These are phyloP conservation scores for Drosophila tropicalis DNA, from an alignment of 1,140 invertebrate species.

Conservation along the genomic window DNA sequence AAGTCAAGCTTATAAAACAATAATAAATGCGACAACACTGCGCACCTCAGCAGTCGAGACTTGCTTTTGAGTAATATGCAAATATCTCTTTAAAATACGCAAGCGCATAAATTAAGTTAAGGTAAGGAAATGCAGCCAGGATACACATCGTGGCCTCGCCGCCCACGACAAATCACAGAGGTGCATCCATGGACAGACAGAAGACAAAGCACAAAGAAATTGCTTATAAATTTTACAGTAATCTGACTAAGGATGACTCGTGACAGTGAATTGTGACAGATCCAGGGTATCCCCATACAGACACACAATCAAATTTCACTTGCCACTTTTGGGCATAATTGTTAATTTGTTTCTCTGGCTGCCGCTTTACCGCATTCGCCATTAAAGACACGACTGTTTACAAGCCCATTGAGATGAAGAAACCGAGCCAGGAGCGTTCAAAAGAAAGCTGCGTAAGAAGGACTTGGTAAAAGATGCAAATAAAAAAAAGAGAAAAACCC, in stretches of 20 bases:
- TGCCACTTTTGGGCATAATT: constrained; percentile 56
- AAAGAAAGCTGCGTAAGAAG: constrained; percentile 49
- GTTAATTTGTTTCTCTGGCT: constrained; percentile 60
- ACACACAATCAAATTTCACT: constrained; percentile 61
- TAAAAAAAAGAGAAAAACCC: constrained; percentile 14
- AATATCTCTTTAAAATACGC: constrained; percentile 69
- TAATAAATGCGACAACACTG: constrained; percentile 75
- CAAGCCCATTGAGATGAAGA: constrained; percentile 65
- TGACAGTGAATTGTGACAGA: constrained; percentile 7
- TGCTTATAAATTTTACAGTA: constrained; percentile 74
- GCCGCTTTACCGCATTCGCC: constrained; percentile 42
- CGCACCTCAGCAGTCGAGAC: constrained; percentile 45
- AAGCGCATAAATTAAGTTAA: constrained; percentile 72
- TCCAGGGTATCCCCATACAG: constrained; percentile 26
- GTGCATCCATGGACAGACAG: constrained; percentile 43
- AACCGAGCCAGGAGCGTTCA: constrained; percentile 46
- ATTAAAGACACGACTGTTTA: constrained; percentile 62
- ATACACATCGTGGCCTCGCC: constrained; percentile 31
- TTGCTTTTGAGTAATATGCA: constrained; percentile 79
- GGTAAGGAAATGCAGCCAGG: constrained; percentile 72
- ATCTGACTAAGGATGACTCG: constrained; percentile 63
- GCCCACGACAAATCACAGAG: constrained; percentile 1
- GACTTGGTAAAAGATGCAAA: constrained; percentile 22
- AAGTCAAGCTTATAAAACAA: constrained; percentile 74
- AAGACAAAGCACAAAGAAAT: constrained; percentile 64